Evolutionary conservation across 1,140 invertebrate genomes (phyloP), one percentile per base, ranked within the genome.

Genomic region (Achatina immaculata): DNA sequence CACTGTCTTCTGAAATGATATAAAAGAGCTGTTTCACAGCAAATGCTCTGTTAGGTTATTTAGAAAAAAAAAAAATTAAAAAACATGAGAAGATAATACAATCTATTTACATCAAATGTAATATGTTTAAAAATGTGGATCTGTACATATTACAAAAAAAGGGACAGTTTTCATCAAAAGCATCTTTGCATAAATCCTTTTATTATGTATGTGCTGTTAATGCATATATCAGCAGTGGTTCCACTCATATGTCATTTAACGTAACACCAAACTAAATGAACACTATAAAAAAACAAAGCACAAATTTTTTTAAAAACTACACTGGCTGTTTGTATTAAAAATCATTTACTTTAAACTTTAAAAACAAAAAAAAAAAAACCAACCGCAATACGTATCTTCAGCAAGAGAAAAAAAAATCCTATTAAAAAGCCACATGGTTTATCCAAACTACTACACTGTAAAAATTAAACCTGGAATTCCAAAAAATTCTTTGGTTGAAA

Each of bases 151-250:
- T 66, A 31, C 7, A n/a, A 51, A 42, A 69, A 43, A 2, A 38
- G 68, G 66, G 34, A 65, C 36, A 51, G 14, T 19, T 7, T 16
- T 62, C 58, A 62, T 31, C 31, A 31, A 62, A 62, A 9, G 4
- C 31, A 62, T 62, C 3, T 55, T 78, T 78, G 76, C 76, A 78
- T 78, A 78, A 36, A 76, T 76, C 51, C 65, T 68, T n/a, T n/a
- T 16, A 19, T 78, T 66, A 42, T 62, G 34, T 34, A 65, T 74
- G 28, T 78, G 62, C 42, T 78, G 76, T 34, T 62, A 42, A 42
- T 45, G 65, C 62, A 78, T 68, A 48, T 66, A 69, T 78, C 76
- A 78, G 76, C 76, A 78, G 76, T 78, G 76, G 34, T 68, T 45
- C 76, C 76, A 78, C 74, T 38, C 58, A 62, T 3, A 16, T 62